These are phyloP conservation scores for Porites cylindrica DNA, from an alignment of 92 coral and sea anemone species.

Conservation along the genomic window DNA sequence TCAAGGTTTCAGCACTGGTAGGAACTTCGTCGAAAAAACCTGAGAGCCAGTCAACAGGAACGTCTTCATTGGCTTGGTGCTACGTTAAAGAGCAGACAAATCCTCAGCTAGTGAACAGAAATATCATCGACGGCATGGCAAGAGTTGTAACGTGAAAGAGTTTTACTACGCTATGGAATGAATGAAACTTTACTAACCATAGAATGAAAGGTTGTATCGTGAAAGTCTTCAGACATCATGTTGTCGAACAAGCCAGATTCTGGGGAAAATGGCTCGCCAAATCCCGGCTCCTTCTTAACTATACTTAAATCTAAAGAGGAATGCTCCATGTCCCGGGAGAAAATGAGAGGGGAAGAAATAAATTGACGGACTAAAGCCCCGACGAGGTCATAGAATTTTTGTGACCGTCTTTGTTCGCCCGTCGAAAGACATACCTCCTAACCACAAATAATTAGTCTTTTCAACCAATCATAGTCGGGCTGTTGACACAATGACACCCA, in stretches of 20 bases:
- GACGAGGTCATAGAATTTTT: slow-evolving; percentile 40
- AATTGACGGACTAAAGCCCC: slow-evolving; percentile 29
- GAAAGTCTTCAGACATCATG: slow-evolving; percentile 90
- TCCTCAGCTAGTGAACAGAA: background rate
- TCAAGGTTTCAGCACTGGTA: slow-evolving; percentile 68
- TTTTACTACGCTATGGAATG: slow-evolving; percentile 55
- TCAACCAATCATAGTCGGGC: slow-evolving; percentile 72
- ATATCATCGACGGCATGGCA: background rate
- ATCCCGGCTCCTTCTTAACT: slow-evolving; percentile 89
- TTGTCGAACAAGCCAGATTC: slow-evolving; percentile 83
- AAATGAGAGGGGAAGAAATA: slow-evolving; percentile 20
- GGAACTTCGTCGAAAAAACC: slow-evolving; percentile 92
- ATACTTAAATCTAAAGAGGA: slow-evolving; percentile 86
- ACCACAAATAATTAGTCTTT: slow-evolving; percentile 50
- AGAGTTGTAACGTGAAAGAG: background rate
- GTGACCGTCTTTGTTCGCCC: slow-evolving; percentile 74
- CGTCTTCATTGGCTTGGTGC: slow-evolving; percentile 84
- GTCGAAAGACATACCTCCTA: slow-evolving; percentile 56
- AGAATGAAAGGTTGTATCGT: slow-evolving; percentile 84
- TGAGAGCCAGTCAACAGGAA: slow-evolving; percentile 97
- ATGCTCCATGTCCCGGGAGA: slow-evolving; percentile 69
- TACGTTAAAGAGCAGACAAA: slow-evolving; percentile 19
- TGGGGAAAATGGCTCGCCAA: slow-evolving; percentile 80
- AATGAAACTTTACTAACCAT: slow-evolving; percentile 61
- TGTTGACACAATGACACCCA: slow-evolving; percentile 26